Evolutionary conservation across 2,113 vertebrate genomes (phyloP).

Genomic region (Leucopsar rothschildi): DNA sequence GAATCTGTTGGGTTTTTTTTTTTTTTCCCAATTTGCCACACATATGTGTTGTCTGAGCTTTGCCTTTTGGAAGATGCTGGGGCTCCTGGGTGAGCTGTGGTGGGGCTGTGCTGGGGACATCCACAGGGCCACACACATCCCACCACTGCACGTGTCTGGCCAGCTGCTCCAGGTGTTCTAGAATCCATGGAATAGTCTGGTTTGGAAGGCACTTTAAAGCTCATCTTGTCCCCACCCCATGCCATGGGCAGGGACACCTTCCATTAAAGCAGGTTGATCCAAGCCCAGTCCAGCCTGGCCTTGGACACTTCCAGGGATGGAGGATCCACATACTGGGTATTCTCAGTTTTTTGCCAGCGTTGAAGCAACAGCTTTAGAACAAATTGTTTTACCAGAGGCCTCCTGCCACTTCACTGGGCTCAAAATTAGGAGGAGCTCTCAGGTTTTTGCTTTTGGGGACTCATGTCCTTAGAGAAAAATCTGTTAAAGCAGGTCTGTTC

Average conservation of each 20-base stretch:
- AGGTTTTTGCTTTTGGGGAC: background rate
- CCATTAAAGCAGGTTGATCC: background rate
- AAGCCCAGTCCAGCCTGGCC: background rate
- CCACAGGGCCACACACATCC: background rate
- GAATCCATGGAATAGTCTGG: background rate
- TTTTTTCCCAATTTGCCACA: background rate
- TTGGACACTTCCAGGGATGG: background rate
- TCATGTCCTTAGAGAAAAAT: background rate
- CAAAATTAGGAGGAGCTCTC: background rate
- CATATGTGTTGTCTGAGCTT: background rate
- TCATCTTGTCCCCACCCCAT: background rate
- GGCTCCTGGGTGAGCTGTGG: background rate
- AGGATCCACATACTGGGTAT: background rate
- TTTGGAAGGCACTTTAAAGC: background rate
- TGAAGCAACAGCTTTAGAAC: background rate
- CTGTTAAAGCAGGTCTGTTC: background rate
- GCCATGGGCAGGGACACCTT: background rate
- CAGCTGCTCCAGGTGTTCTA: background rate
- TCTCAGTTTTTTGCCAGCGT: background rate
- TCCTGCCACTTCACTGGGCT: background rate
- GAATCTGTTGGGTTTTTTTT: background rate
- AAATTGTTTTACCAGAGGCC: background rate
- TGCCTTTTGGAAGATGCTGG: background rate
- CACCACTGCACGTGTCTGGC: rapidly evolving
- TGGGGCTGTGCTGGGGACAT: background rate